phyloP scores from a whole-genome alignment of 2,888 invertebrate species.

The Cepaea hortensis region DNA sequence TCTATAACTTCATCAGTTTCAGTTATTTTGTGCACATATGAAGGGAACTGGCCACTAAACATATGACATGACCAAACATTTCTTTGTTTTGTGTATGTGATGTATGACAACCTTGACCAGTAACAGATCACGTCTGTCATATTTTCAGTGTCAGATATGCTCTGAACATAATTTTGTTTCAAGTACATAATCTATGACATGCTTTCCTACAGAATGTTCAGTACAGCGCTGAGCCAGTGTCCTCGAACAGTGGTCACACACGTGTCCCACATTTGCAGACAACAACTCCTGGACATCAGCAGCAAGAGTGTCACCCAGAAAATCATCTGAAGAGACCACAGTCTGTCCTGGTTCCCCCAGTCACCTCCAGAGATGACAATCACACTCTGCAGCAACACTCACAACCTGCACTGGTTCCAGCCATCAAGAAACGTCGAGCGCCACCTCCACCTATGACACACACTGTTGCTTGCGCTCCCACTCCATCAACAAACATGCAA shows the following conservation, averaged over 20 bases:
- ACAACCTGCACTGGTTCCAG: slow-evolving; percentile 54
- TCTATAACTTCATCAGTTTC: too few species aligned
- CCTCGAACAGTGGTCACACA: slow-evolving; percentile 37
- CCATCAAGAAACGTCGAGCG: slow-evolving; percentile 71
- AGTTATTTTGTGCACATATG: too few species aligned
- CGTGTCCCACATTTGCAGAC: slow-evolving; percentile 28
- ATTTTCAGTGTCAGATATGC: too few species aligned
- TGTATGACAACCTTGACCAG: too few species aligned
- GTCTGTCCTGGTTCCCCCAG: slow-evolving; percentile 56
- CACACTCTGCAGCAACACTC: neutral
- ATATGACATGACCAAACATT: too few species aligned
- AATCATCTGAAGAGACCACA: slow-evolving; percentile 52
- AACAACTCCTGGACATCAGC: slow-evolving; percentile 41
- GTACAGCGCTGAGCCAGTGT: slow-evolving; percentile 42
- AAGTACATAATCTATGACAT: too few species aligned
- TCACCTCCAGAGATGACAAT: neutral
- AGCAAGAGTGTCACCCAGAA: slow-evolving; percentile 15
- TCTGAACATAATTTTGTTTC: too few species aligned
- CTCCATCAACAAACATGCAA: too few species aligned
- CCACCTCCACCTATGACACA: slow-evolving; percentile 76
- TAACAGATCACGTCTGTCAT: too few species aligned
- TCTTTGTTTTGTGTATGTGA: too few species aligned
- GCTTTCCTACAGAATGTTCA: slow-evolving; percentile 42
- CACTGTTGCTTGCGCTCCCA: slow-evolving; percentile 48
- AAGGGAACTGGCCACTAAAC: too few species aligned